A percentile compares a stretch with the other conserved stretches of the same genome.
Evolutionary conservation across 2,888 invertebrate genomes (phyloP).

Genomic region (Colletes collaris): DNA sequence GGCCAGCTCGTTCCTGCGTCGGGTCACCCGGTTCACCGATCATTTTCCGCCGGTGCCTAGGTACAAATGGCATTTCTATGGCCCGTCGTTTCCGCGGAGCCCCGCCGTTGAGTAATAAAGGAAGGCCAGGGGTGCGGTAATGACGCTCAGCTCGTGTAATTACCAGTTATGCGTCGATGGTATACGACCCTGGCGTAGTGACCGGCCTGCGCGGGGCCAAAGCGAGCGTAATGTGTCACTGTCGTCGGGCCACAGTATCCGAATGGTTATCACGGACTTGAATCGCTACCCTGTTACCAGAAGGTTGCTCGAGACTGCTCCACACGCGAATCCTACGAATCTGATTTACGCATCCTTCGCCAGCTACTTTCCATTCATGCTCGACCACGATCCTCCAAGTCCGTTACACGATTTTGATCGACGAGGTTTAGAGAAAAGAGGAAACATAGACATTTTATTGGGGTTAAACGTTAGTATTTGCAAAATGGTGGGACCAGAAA

Average conservation of each 20-base stretch:
- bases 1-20: conserved; percentile 50
- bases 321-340: conserved; percentile 10
- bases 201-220: conserved; percentile 65
- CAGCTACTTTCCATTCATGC: too few relatives aligned
- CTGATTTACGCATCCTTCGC: background rate
- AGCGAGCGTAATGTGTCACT: conserved; percentile 79
- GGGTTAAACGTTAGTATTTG: too few relatives aligned
- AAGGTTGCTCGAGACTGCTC: conserved; percentile 26
- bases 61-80: conserved; percentile 60
- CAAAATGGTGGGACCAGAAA: too few relatives aligned
- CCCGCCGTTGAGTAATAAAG: conserved; percentile 69
- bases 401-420: too few relatives aligned
- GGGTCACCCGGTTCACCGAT: conserved; percentile 44
- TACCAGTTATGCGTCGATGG: conserved; percentile 78
- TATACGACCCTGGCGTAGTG: conserved; percentile 68
- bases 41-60: conserved; percentile 44
- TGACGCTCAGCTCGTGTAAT: conserved; percentile 77
- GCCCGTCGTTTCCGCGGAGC: conserved; percentile 65
- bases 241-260: conserved; percentile 77
- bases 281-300: conserved; percentile 22
- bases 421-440: too few relatives aligned
- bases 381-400: too few relatives aligned
- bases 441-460: too few relatives aligned
- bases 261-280: conserved; percentile 76
- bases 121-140: conserved; percentile 71